phyloP scores from a whole-genome alignment of 2,113 vertebrate species.

The Phycodurus eques region DNA sequence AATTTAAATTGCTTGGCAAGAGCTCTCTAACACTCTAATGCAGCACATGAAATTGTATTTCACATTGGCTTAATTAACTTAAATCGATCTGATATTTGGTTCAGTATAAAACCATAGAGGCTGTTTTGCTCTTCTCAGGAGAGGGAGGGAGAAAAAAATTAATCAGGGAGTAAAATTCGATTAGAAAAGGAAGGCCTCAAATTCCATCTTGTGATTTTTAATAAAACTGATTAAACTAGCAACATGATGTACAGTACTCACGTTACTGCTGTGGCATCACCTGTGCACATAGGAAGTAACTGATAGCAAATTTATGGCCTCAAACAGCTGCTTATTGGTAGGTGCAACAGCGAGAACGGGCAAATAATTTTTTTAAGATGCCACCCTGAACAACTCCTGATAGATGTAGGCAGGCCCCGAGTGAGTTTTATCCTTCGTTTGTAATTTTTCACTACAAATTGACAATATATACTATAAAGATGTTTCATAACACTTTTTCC shows the following conservation, averaged over 20 bases:
- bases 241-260: conserved; percentile 18
- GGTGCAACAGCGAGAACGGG: background rate
- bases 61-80: background rate
- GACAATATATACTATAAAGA: background rate
- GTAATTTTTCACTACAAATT: background rate
- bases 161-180: background rate
- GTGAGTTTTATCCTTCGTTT: background rate
- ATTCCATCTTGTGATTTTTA: background rate
- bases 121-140: background rate
- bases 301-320: conserved; percentile 9
- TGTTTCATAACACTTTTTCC: background rate
- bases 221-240: background rate
- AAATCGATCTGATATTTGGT: background rate
- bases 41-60: background rate
- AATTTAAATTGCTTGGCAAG: background rate
- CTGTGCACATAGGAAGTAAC: background rate
- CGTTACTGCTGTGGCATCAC: background rate
- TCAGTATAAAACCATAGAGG: background rate
- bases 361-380: background rate
- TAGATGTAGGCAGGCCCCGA: background rate
- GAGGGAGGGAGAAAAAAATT: background rate
- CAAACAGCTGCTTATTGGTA: conserved; percentile 6
- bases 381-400: background rate
- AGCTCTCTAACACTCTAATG: background rate
- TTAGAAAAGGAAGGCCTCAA: background rate